phyloP scores from a whole-genome alignment of 2,797 vertebrate genomes.

The Gobio occitaniae region DNA sequence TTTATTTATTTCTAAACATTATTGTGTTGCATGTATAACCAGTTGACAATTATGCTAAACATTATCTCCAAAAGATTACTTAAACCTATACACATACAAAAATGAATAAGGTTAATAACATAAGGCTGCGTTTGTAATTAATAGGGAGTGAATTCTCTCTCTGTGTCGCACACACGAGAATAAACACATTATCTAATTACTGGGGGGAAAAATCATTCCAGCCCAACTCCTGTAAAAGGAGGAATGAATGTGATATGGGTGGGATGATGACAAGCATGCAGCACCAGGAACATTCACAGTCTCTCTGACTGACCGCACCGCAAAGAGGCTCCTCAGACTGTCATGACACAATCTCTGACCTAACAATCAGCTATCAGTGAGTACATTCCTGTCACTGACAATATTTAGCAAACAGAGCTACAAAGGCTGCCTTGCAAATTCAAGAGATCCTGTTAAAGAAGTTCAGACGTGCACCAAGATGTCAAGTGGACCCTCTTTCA shows the following conservation, averaged over 20 bases:
- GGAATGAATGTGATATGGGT: slow-evolving; percentile 30
- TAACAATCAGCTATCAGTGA: neutral
- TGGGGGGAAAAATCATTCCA: too few relatives aligned
- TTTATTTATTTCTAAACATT: too few relatives aligned
- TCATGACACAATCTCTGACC: slow-evolving; percentile 12
- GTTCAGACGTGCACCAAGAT: slow-evolving; percentile 17
- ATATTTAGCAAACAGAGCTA: neutral
- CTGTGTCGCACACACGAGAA: neutral
- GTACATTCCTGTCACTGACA: neutral
- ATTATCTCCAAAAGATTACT: too few relatives aligned
- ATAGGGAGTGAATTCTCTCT: neutral
- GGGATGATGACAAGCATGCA: slow-evolving; percentile 46
- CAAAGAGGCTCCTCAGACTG: slow-evolving; percentile 36
- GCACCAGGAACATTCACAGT: slow-evolving; percentile 54
- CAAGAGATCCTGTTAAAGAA: neutral
- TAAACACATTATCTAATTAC: neutral
- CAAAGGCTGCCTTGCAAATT: neutral
- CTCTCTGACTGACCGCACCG: slow-evolving; percentile 39
- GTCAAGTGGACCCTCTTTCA: slow-evolving; percentile 68
- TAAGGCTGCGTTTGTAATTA: neutral
- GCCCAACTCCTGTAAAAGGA: neutral
- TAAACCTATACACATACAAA: neutral
- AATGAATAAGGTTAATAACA: neutral
- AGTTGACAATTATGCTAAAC: too few relatives aligned
- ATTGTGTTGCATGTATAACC: too few relatives aligned